A percentile compares a stretch with the other conserved stretches of the same genome.
Conservation (phyloP, 2,888 invertebrate species). For the Xanthia togata region DNA sequence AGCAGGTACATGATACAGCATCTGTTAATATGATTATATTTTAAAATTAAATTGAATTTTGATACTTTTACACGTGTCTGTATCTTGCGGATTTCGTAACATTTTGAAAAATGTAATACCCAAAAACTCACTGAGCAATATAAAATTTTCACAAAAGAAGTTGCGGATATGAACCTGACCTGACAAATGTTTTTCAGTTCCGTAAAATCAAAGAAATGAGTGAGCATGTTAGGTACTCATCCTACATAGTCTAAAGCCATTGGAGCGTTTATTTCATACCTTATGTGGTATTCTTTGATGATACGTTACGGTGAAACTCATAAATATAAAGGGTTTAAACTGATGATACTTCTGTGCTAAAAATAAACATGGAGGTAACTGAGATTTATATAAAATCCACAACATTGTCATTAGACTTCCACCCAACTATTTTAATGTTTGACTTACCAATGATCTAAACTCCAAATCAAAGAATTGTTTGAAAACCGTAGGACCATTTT, state of each 20-base stretch:
- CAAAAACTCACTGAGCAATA: slow-evolving; percentile 36
- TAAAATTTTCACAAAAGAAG: slow-evolving; percentile 32
- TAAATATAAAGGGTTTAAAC: slow-evolving; percentile 15
- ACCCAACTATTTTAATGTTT: not conserved
- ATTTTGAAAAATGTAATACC: slow-evolving; percentile 15
- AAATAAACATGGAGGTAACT: not conserved
- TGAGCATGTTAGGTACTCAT: slow-evolving; percentile 5
- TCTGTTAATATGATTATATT: too few species aligned
- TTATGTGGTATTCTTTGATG: slow-evolving; percentile 36
- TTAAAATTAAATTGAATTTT: not conserved
- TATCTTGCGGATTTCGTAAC: slow-evolving; percentile 4
- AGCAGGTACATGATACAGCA: too few species aligned
- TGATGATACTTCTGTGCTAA: not conserved
- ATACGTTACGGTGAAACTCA: slow-evolving; percentile 1
- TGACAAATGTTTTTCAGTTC: slow-evolving; percentile 23
- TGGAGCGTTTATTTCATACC: slow-evolving; percentile 18
- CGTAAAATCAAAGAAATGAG: slow-evolving; percentile 35
- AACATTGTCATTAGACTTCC: not conserved
- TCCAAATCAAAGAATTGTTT: not conserved
- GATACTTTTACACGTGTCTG: slow-evolving; percentile 6
- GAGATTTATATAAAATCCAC: not conserved
- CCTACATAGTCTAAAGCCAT: slow-evolving; percentile 9
- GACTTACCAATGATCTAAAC: not conserved
- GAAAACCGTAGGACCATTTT: not conserved
- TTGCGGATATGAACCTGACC: not conserved